A percentile compares a stretch with the other conserved stretches of the same genome.
Conservation (phyloP, 2,113 vertebrate species). For the Mesembrinibis cayennensis region DNA sequence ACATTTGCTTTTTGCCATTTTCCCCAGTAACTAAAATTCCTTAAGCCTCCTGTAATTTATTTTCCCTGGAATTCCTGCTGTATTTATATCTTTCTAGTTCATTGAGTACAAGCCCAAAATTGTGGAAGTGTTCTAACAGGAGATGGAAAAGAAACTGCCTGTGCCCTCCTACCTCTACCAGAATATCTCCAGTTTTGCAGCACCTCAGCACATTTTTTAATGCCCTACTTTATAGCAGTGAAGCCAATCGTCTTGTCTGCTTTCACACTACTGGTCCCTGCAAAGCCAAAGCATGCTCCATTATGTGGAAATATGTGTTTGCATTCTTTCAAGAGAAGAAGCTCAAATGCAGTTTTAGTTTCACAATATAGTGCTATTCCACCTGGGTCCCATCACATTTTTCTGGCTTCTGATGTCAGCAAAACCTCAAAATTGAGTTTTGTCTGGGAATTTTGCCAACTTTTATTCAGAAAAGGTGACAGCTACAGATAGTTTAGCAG, state of each 20-base stretch:
- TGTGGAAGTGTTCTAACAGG: background rate
- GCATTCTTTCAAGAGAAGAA: background rate
- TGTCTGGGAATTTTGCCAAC: background rate
- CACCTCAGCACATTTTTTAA: background rate
- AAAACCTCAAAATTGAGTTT: background rate
- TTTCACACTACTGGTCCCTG: background rate
- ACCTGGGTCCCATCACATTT: background rate
- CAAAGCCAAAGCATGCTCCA: background rate
- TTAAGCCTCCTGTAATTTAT: background rate
- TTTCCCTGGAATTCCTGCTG: background rate
- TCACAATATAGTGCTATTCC: background rate
- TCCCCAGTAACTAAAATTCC: background rate
- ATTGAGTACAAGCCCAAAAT: background rate
- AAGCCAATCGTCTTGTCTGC: background rate
- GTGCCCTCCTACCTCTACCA: background rate
- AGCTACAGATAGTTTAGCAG: background rate
- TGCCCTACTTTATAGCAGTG: background rate
- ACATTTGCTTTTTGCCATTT: background rate
- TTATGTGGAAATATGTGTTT: background rate
- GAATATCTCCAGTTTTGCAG: background rate
- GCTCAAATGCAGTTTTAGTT: background rate
- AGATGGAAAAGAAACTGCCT: background rate
- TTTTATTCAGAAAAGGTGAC: background rate
- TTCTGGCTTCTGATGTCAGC: background rate
- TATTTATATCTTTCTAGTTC: background rate